Conservation (phyloP, 2,797 vertebrate genomes). For the Helicolenus hilgendorfi region DNA sequence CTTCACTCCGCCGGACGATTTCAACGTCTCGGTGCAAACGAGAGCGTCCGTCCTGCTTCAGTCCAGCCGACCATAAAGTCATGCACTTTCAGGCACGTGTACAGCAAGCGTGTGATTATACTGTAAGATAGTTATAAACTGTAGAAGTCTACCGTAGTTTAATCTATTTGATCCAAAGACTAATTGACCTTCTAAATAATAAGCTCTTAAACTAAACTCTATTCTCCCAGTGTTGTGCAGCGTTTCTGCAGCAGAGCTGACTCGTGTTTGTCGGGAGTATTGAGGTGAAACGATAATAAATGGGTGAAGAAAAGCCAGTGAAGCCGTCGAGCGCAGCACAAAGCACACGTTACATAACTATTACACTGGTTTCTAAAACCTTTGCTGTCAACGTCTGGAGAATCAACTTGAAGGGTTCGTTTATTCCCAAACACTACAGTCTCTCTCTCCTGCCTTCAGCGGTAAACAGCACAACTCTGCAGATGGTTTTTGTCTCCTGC, state of each 20-base stretch:
- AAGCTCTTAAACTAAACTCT: background rate
- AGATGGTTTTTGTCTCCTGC: background rate
- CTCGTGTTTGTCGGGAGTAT: background rate
- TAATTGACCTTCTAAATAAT: slow-evolving; percentile 8
- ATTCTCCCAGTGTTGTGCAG: background rate
- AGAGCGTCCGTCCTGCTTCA: background rate
- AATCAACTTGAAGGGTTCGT: background rate
- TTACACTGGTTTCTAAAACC: background rate
- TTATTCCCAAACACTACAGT: background rate
- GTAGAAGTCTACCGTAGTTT: background rate
- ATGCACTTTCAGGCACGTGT: slow-evolving; percentile 36
- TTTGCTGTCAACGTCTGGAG: background rate
- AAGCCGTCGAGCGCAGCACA: slow-evolving; percentile 14
- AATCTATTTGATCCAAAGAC: background rate
- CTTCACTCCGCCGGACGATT: background rate
- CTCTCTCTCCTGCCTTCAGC: background rate
- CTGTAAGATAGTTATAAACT: slow-evolving; percentile 68
- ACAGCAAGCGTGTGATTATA: slow-evolving; percentile 9
- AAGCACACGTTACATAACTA: slow-evolving; percentile 31
- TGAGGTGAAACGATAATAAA: slow-evolving; percentile 30
- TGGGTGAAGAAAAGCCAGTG: slow-evolving; percentile 31
- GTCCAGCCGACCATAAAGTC: slow-evolving; percentile 20
- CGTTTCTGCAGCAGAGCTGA: slow-evolving; percentile 1
- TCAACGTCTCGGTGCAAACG: background rate
- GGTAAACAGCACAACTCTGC: background rate